These are phyloP conservation scores for Onychostruthus taczanowskii DNA, from an alignment of 2,113 vertebrate genomes.

Conservation along the genomic window DNA sequence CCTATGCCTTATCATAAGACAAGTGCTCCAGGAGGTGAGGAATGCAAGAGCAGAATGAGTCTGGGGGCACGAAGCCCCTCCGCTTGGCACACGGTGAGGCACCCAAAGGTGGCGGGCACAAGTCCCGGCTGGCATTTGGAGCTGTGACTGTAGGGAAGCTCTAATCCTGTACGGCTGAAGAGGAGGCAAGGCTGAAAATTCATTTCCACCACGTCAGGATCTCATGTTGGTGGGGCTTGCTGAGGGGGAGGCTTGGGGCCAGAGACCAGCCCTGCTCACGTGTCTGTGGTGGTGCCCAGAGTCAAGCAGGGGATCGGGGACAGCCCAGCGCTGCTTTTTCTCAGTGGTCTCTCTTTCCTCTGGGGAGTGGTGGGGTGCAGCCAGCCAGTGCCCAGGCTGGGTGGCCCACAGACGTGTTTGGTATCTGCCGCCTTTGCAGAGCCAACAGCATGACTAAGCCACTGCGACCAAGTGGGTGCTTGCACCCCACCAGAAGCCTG, in stretches of 20 bases:
- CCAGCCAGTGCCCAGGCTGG: neutral
- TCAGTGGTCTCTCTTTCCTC: neutral
- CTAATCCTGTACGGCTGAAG: neutral
- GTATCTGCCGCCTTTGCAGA: neutral
- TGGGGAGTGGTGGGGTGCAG: neutral
- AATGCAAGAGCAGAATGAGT: accelerated
- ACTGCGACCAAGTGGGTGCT: neutral
- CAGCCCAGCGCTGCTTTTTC: accelerated
- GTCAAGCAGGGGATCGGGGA: neutral
- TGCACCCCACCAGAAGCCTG: neutral
- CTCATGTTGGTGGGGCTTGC: neutral
- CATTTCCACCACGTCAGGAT: neutral
- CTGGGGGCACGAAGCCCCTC: neutral
- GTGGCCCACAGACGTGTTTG: neutral
- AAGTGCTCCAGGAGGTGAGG: neutral
- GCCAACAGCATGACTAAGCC: neutral
- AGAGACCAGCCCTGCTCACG: neutral
- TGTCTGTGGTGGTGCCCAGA: neutral
- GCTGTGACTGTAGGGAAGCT: neutral
- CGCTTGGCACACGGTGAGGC: accelerated
- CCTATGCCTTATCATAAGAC: neutral
- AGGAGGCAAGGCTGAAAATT: neutral
- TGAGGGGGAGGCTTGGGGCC: neutral
- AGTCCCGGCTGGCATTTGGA: neutral
- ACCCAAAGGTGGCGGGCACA: accelerated